phyloP scores from a whole-genome alignment of 2,113 vertebrate genomes.

The Peromyscus californicus region DNA sequence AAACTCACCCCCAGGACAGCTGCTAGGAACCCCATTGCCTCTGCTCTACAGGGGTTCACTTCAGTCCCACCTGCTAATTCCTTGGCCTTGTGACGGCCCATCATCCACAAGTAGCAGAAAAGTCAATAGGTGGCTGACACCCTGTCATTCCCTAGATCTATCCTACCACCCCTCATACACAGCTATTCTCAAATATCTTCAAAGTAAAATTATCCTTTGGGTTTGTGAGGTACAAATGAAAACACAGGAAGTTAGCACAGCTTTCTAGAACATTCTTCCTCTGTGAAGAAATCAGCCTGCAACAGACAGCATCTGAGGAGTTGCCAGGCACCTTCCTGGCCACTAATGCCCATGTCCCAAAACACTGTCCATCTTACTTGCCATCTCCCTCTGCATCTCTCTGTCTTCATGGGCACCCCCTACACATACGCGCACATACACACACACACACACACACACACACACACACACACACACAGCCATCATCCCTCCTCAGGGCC shows the following conservation, averaged over 20 bases:
- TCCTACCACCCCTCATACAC: not conserved
- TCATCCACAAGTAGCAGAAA: not conserved
- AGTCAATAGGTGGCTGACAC: not conserved
- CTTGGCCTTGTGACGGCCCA: not conserved
- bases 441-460: not conserved
- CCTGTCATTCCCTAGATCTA: slow-evolving; percentile 36
- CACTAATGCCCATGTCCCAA: not conserved
- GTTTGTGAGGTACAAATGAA: not conserved
- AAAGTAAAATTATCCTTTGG: slow-evolving; percentile 11
- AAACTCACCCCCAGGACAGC: not conserved
- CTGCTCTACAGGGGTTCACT: not conserved
- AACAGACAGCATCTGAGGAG: not conserved
- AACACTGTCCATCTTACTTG: not conserved
- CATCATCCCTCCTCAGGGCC: not conserved
- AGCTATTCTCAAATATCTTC: not conserved
- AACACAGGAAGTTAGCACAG: not conserved
- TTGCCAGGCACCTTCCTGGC: not conserved
- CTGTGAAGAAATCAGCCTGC: not conserved
- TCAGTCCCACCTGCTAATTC: not conserved
- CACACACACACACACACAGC: not conserved
- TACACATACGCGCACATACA: not conserved
- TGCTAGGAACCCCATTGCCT: not conserved
- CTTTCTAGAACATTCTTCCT: not conserved
- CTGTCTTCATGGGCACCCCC: not conserved
- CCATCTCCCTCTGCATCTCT: not conserved